A percentile compares a stretch with the other conserved stretches of the same genome.
Conservation (phyloP, 2,113 vertebrate genomes). For the human region DNA sequence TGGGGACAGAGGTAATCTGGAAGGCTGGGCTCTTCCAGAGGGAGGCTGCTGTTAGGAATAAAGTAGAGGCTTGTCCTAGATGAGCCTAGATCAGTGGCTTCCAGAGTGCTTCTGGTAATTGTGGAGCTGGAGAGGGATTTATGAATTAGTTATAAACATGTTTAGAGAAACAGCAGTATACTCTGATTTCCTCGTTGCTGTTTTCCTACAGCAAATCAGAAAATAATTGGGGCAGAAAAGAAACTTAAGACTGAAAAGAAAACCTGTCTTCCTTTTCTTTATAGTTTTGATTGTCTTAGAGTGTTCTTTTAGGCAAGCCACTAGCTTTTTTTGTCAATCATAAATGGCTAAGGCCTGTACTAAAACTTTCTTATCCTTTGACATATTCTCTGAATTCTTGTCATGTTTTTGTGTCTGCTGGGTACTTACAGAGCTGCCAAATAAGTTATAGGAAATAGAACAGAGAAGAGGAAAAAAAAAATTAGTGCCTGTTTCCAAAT, state of each 20-base stretch:
- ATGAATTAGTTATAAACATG: background rate
- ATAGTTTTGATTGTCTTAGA: background rate
- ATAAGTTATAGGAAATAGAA: slow-evolving; percentile 2
- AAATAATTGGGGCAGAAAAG: slow-evolving; percentile 18
- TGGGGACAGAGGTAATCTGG: background rate
- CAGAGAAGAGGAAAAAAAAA: background rate
- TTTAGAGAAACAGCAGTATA: background rate
- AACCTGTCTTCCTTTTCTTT: background rate
- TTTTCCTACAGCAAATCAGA: slow-evolving; percentile 5
- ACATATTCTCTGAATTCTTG: background rate
- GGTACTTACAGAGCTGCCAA: background rate
- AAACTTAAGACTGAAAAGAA: slow-evolving; percentile 8
- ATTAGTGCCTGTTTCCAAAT: background rate
- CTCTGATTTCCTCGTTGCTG: background rate
- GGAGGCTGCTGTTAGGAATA: background rate
- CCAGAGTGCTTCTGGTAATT: background rate
- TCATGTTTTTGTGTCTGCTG: background rate
- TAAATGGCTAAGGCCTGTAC: background rate
- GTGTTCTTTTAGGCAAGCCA: background rate
- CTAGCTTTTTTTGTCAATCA: slow-evolving; percentile 14
- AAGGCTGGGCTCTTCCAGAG: background rate
- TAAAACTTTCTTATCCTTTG: background rate
- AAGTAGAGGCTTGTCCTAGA: background rate
- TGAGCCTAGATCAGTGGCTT: background rate
- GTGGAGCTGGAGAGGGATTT: background rate